Evolutionary conservation across 92 coral and sea anemone species (phyloP).

Genomic region (Micromussa lordhowensis): DNA sequence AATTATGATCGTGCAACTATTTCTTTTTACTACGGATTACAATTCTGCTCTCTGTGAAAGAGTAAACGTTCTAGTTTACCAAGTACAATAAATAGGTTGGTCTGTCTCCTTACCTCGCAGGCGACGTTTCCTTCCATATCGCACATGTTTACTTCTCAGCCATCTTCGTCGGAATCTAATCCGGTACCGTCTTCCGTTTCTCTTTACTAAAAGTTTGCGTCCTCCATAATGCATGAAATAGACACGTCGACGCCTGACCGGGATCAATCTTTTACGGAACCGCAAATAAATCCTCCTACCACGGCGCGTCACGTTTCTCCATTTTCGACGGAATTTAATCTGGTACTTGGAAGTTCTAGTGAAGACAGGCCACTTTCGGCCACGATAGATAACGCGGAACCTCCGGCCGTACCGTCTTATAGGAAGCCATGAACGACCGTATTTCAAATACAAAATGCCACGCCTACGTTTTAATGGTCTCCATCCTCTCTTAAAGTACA

Average conservation of each 20-base stretch:
- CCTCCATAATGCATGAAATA: slow-evolving; percentile 21
- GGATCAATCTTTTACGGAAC: not conserved
- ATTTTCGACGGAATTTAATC: slow-evolving; percentile 17
- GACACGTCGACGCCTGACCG: slow-evolving; percentile 7
- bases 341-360: not conserved
- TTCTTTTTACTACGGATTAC: not conserved
- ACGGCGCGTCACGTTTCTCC: slow-evolving; percentile 14
- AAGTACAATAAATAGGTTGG: too few species aligned
- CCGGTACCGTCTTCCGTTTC: slow-evolving; percentile 16
- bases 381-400: not conserved
- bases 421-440: slow-evolving; percentile 2
- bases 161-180: not conserved
- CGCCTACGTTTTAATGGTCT: slow-evolving; percentile 8
- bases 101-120: slow-evolving; percentile 13
- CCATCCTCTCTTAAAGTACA: slow-evolving; percentile 13
- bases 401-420: not conserved
- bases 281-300: slow-evolving; percentile 3
- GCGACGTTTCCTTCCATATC: slow-evolving; percentile 21
- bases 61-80: too few species aligned
- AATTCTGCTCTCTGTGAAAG: not conserved
- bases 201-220: slow-evolving; percentile 15
- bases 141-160: slow-evolving; percentile 11
- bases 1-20: not conserved
- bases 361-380: not conserved
- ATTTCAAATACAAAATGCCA: slow-evolving; percentile 32